Base-by-base conservation (phyloP, 2,113 vertebrate species). In the Scomber scombrus region DNA sequence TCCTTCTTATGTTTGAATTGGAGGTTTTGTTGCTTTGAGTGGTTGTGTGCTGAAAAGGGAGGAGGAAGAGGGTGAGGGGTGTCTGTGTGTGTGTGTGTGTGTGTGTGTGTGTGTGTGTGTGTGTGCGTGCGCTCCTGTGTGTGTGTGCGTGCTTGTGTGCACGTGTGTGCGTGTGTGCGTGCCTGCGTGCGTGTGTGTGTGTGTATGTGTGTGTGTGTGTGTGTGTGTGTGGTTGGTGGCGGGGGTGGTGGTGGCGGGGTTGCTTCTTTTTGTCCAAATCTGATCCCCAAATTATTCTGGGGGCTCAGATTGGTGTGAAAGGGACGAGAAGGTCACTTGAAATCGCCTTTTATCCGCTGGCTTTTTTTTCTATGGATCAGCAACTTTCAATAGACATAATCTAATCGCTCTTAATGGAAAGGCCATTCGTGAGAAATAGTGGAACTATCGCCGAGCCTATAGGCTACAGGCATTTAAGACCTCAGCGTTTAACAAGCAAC, bases 341-440 rank as follows among this genome's bases (percentile, higher is more conserved):
- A 98, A 97, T 98, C 96, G 95, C 95, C 95, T 98, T 97, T 98
- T 96, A 97, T 97, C 96, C 96, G 93, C 95, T 96, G 94, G 93
- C 93, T 96, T 96, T 96, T 96, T 97, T 96, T 96, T 96, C 94
- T 95, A 94, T 97, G 97, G 97, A 97, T 97, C 96, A 98, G 95
- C 96, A 96, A 93, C 94, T 97, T 96, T 97, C 95, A 97, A 98
- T 97, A 95, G 96, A 95, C 95, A 95, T 96, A 95, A 95, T 96
- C 95, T 98, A 97, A 98, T 97, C 96, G 93, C 95, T 94, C 94
- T 95, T 96, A 97, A 96, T 96, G 93, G 93, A 95, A 96, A 94
- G 89, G 94, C 86, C 92, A 94, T 94, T 92, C 89, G 90, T 88
- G 90, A 95, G 93, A 94, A 95, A 90, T 92, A 86, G 90, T 71